Conservation (phyloP, 2,888 invertebrate genomes). For the Ophioninae sp. region DNA sequence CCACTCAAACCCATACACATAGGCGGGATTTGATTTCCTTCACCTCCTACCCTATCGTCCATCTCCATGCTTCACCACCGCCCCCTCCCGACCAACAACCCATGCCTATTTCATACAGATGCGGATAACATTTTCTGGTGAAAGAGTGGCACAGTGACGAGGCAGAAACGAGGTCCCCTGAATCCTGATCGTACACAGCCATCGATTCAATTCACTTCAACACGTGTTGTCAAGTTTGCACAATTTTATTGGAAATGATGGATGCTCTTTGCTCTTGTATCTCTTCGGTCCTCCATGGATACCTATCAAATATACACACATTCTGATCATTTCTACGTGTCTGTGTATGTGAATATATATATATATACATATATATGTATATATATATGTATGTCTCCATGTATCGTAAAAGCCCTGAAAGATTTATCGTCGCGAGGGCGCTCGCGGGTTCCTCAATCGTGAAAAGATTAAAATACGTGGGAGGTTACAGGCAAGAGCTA, state of each 20-base stretch:
- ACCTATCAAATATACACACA: not conserved
- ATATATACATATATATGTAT: not conserved
- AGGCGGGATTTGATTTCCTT: not conserved
- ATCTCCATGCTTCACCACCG: no score
- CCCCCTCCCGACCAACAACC: not conserved
- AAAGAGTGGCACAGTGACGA: not conserved
- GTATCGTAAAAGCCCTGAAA: slow-evolving; percentile 18
- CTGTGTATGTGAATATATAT: not conserved
- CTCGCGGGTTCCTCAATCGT: slow-evolving; percentile 26
- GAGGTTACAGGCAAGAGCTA: not conserved
- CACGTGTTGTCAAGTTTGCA: slow-evolving; percentile 61
- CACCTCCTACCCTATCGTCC: not conserved
- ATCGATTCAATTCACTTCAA: slow-evolving; percentile 59
- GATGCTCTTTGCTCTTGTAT: slow-evolving; percentile 56
- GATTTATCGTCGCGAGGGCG: slow-evolving; percentile 56
- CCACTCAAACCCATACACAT: not conserved
- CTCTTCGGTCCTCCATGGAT: not conserved
- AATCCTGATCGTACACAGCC: slow-evolving; percentile 21
- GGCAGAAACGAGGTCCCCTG: slow-evolving; percentile 1
- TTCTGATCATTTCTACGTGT: not conserved
- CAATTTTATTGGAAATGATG: slow-evolving; percentile 61
- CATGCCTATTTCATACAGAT: not conserved
- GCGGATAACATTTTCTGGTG: not conserved
- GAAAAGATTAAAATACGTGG: slow-evolving; percentile 54
- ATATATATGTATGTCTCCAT: not conserved